Base-by-base conservation (phyloP, 2,888 invertebrate genomes). In the Pyrrhia umbra region DNA sequence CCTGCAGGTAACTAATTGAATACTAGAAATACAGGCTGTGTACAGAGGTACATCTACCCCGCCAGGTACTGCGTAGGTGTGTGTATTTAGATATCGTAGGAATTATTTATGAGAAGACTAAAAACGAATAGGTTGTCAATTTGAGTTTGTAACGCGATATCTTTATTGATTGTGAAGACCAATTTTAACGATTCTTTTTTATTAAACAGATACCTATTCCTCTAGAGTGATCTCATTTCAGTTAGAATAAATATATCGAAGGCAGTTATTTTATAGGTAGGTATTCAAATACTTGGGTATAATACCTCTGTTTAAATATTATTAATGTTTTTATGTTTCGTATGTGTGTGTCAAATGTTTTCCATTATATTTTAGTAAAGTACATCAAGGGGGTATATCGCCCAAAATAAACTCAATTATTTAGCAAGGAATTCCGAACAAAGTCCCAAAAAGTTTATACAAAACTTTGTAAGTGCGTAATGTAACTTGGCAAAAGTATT, bases 1-100 rank as follows among this genome's bases (percentile, higher is more conserved):
- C 46, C 68, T 55, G 50, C 69, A 55, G 40, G 40, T 46, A 68
- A 68, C 45, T 68, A 55, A 68, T 59, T 70, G 42, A 58, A 68
- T 50, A 30, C 50, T 51, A 10, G 10, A 2, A 50, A n/a, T 34
- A 6, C 34, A 15, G 10, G 25, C 34, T 42, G 16, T 3, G 1
- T 42, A 13, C 15, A 52, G 6, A 0, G 30, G 5, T 30, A 6
- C 10, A 46, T 16, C 13, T 46, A 34, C 10, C 9, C 10, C n/a
- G 8, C 5, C 13, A 27, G 9, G 23, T 20, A 16, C 13, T 16
- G 13, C 42, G 47, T 43, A 21, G 40, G 62, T 21, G 21, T 21
- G 21, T 10, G 20, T 21, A 43, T 18, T 42, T 20, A 18, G 10
- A 16, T 18, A 42, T 43, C 20, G 6, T n/a, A 20, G 13, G n/a